These are phyloP conservation scores for Corydoras sp. DNA, from an alignment of 2,113 vertebrate species.

Conservation along the genomic window DNA sequence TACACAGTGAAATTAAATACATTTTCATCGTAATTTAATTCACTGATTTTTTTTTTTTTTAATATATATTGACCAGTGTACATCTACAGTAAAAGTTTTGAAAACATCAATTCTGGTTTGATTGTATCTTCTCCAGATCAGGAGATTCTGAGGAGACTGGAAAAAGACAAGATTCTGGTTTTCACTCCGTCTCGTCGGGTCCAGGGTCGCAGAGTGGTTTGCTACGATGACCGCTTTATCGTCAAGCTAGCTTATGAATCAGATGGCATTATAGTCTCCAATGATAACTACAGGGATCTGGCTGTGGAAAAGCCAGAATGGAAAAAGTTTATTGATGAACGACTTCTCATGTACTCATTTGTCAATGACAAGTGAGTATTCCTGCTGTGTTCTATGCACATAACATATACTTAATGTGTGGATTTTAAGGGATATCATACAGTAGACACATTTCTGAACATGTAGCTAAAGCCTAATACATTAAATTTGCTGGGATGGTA, in stretches of 20 bases:
- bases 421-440: too few relatives aligned
- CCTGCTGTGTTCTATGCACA: not conserved
- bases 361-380: conserved; percentile 94
- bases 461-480: too few relatives aligned
- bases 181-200: conserved; percentile 92
- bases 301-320: conserved; percentile 95
- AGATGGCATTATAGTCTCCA: conserved; percentile 94
- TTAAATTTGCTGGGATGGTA: too few relatives aligned
- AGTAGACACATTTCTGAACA: too few relatives aligned
- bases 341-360: conserved; percentile 96
- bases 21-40: too few relatives aligned
- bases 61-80: too few relatives aligned
- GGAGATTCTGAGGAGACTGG: conserved; percentile 86
- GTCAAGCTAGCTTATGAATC: conserved; percentile 94
- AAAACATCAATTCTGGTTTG: not conserved
- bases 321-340: conserved; percentile 97
- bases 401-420: not conserved
- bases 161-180: conserved; percentile 94
- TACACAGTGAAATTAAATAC: too few relatives aligned
- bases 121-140: conserved; percentile 72
- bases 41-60: too few relatives aligned
- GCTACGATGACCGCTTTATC: conserved; percentile 95
- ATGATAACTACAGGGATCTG: conserved; percentile 95
- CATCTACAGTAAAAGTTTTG: too few relatives aligned
- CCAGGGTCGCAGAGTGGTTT: conserved; percentile 91